phyloP scores from a whole-genome alignment of 2,797 vertebrate species.

The Xiphophorus birchmanni region DNA sequence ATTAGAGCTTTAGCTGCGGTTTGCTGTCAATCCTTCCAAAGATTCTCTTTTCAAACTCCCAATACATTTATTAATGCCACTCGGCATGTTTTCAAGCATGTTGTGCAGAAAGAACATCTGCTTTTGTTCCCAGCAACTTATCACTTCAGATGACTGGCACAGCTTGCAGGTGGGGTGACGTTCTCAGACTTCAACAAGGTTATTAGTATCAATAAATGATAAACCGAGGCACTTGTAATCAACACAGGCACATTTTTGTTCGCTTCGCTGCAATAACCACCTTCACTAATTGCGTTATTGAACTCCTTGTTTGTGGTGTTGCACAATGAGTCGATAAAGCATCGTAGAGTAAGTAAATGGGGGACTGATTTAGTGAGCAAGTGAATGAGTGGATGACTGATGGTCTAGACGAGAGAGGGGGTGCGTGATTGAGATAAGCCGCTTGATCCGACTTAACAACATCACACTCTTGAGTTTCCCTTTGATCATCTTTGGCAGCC shows the following conservation, averaged over 20 bases:
- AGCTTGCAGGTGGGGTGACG: conserved; percentile 22
- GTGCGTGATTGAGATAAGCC: conserved; percentile 62
- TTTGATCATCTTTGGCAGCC: conserved; percentile 69
- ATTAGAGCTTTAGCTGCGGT: background rate
- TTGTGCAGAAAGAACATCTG: background rate
- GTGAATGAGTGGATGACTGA: conserved; percentile 49
- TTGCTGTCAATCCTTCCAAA: background rate
- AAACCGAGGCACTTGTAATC: conserved; percentile 39
- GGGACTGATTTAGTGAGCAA: conserved; percentile 38
- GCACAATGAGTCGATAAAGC: conserved; percentile 34
- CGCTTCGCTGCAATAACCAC: conserved; percentile 25
- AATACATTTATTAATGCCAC: background rate
- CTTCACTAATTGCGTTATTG: conserved; percentile 52
- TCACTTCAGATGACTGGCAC: conserved; percentile 7
- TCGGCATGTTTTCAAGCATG: conserved; percentile 12
- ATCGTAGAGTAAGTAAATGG: conserved; percentile 48
- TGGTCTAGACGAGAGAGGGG: conserved; percentile 52
- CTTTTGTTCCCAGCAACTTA: background rate
- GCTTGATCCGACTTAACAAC: conserved; percentile 59
- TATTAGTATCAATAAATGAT: conserved; percentile 48
- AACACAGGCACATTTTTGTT: conserved; percentile 20
- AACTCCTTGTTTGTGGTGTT: conserved; percentile 47
- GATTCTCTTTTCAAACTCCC: conserved; percentile 9
- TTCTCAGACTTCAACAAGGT: conserved; percentile 42
- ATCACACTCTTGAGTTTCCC: conserved; percentile 52